Base-by-base conservation (phyloP, 2,888 invertebrate genomes). In the Drosophila barbarae region DNA sequence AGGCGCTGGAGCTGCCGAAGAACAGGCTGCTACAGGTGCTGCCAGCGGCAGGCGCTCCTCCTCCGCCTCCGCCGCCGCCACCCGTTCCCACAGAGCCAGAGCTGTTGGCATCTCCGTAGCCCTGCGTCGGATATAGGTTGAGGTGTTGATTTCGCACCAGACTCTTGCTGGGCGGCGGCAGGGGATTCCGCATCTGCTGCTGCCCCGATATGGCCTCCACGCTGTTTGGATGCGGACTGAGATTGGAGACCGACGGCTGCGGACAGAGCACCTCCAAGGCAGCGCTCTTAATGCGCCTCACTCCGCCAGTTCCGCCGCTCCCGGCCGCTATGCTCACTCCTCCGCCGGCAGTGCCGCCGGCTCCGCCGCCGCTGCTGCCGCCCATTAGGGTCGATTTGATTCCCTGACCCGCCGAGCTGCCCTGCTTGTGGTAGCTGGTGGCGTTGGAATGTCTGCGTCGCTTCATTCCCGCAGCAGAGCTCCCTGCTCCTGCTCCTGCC, bases 211-310 rank as follows among this genome's bases (percentile, higher is more conserved):
- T 95, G 7, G 94, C 93, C 88, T 95, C 95, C 44, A 94, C 93
- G 87, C 95, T 95, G 84, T 95, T 95, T 1, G 95, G 95, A 89
- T 95, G 95, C 18, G 94, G 93, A n/a, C 93, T 93, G 79, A 95
- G 90, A 87, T 94, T 93, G 67, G 93, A 93, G 23, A 93, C 92
- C 66, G 93, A 93, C 0, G 93, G 92, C 38, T 93, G 93, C 12
- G 93, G 93, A 76, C 93, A 94, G 21, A 93, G 92, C 47, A 93
- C 93, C 87, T 94, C 94, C 74, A 94, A 87, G 0, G 94, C 94
- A 2, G 94, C 92, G 76, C 94, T 94, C 79, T 93, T 92, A 53
- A 94, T 94, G 46, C 94, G 90, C 46, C 94, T 90, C 4, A 94
- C 93, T 4, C 81, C 84, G 4, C 69, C 41, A n/a, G 28, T 15